Evolutionary conservation across 2,888 invertebrate genomes (phyloP).

Genomic region (Ferdinandea cuprea): DNA sequence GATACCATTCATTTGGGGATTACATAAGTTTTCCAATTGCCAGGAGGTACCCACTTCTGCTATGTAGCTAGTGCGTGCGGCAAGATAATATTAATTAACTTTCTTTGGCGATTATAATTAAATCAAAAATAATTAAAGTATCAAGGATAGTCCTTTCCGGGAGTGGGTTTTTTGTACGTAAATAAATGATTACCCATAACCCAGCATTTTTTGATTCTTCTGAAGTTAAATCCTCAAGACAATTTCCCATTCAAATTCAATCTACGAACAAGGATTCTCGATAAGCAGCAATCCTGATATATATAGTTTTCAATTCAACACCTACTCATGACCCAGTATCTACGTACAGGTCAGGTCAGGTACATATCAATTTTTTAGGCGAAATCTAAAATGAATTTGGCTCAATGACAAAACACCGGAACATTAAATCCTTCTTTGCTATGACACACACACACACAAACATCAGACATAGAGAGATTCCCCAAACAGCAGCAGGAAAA

Average conservation of each 20-base stretch:
- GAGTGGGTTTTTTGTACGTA: not conserved
- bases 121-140: conserved; percentile 44
- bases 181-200: conserved; percentile 10
- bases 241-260: conserved; percentile 12
- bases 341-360: too few species aligned
- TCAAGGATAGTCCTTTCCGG: conserved; percentile 7
- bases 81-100: conserved; percentile 61
- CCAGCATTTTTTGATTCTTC: conserved; percentile 41
- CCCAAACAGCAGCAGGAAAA: too few species aligned
- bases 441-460: not conserved
- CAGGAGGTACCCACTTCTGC: conserved; percentile 1
- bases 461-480: not conserved
- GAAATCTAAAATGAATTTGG: conserved; percentile 31
- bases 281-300: too few species aligned
- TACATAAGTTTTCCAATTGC: conserved; percentile 59
- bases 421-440: conserved; percentile 42
- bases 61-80: conserved; percentile 8
- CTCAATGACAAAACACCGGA: conserved; percentile 46
- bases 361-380: conserved; percentile 15
- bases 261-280: conserved; percentile 23
- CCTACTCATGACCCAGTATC: not conserved
- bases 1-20: conserved; percentile 26
- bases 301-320: conserved; percentile 49
- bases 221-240: not conserved
- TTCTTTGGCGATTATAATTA: conserved; percentile 50